Evolutionary conservation across 2,797 vertebrate genomes (phyloP).

Genomic region (Bovichtus variegatus): DNA sequence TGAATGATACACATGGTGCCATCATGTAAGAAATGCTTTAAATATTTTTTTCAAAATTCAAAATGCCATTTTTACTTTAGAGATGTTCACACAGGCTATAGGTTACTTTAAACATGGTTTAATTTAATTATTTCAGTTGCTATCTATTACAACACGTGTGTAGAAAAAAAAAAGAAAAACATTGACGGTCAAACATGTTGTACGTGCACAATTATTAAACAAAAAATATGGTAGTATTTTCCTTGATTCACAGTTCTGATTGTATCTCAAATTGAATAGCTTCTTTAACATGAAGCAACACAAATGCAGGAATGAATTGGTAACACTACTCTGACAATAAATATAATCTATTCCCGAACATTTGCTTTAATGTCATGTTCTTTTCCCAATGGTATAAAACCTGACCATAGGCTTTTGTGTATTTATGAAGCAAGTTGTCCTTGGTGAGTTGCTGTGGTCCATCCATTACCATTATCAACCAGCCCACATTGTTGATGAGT

Average conservation of each 20-base stretch:
- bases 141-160: not conserved
- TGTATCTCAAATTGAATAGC: not conserved
- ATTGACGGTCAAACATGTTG: not conserved
- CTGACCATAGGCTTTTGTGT: slow-evolving; percentile 47
- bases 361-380: not conserved
- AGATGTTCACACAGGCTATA: not conserved
- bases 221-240: not conserved
- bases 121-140: not conserved
- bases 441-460: slow-evolving; percentile 60
- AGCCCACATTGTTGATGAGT: slow-evolving; percentile 81
- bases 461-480: slow-evolving; percentile 81
- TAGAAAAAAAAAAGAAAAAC: not conserved
- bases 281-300: not conserved
- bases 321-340: slow-evolving; percentile 3
- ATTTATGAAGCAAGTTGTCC: slow-evolving; percentile 55
- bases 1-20: not conserved
- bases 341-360: not conserved
- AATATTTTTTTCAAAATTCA: not conserved
- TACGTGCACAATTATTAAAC: not conserved
- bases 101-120: not conserved
- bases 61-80: not conserved
- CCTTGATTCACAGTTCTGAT: not conserved
- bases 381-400: slow-evolving; percentile 16
- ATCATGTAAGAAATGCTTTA: not conserved
- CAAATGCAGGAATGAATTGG: not conserved